Evolutionary conservation across 2,888 invertebrate genomes (phyloP), one percentile per base, ranked within the genome.

Genomic region (Dicroscelio sp.): DNA sequence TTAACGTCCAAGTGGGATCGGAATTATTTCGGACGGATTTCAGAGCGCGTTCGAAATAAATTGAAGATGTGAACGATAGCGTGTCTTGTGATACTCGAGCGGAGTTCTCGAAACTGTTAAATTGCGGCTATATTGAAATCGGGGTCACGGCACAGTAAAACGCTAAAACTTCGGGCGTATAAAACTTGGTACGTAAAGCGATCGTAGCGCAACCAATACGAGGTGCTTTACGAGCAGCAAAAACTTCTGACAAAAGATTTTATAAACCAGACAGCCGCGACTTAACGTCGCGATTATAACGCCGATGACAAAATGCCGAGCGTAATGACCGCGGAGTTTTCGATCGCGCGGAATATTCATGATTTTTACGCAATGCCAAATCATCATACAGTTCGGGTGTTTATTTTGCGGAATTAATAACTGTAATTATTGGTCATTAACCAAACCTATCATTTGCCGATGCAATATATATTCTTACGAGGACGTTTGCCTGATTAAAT

Each of bases 51-150:
- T 58, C 35, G 48, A 52, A 76, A 69, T 85, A 87, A 87, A 87
- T 85, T 85, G 91, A 85, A 87, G 86, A 85, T 63, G 63, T 52
- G 86, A 86, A 58, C 43, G 83, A 86, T 83, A 84, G 88, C 88
- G 67, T 86, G 86, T 91, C 86, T 69, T 84, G 63, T 65, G 85
- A 80, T 82, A 71, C 58, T 91, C 73, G 38, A 75, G 27, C 67
- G n/a, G 82, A 86, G 60, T 88, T 88, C 73, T 82, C 75, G 82
- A 80, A 89, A 86, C 87, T 75, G 82, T 76, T 67, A 75, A 86
- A 89, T 85, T 82, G 80, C 87, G 48, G 91, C 69, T 88, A 79
- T 79, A 91, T 89, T 85, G 91, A 90, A 90, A 92, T 92, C 85
- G 85, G 85, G 89, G 87, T 85, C 89, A 87, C 63, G 82, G 79